Evolutionary conservation across 2,888 invertebrate species (phyloP), one percentile per base, ranked within the genome.

Genomic region (Gari tellinella): DNA sequence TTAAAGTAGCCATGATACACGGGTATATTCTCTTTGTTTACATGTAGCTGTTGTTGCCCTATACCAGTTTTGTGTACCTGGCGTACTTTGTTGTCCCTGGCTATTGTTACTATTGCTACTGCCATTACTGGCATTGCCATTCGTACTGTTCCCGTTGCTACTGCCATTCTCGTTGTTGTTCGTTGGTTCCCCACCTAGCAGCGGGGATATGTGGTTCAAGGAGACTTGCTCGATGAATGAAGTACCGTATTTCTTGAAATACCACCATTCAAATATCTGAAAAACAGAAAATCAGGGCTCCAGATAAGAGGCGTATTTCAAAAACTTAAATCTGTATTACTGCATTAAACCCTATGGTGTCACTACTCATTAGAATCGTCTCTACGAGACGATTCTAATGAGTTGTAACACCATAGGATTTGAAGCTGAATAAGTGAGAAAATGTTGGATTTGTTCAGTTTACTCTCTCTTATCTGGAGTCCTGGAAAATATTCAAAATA

Each of bases 171-270:
- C 81, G 48, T 72, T 85, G 53, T 68, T 75, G 53, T 66, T 79
- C 8, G 58, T 68, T 17, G 84, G 96, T 21, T 80, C 83, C 14
- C 90, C 90, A 72, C 97, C 96, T 74, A 98, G 95, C 96, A 97
- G 96, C 0, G 98, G 97, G 66, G 97, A 97, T 76, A 99, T 95
- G 91, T 98, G 98, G 89, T 97, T 96, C 78, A 98, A 93, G 0
- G 98, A 98, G 65, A 99, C 96, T 94, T 98, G 98, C 92, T 99
- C 98, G 85, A 99, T 98, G 92, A 99, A 99, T 1, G 97, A 97
- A 7, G 97, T 97, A 23, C 98, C 99, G 93, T 98, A 99, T 93
- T 98, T 99, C 87, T 98, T 95, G 93, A 98, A 99, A 93, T 99
- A 99, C 99, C 99, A 99, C 99, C 99, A 99, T 92, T 99, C 99